These are phyloP conservation scores for Ernsta delagoae DNA, from an alignment of 2,888 invertebrate genomes.

Conservation along the genomic window DNA sequence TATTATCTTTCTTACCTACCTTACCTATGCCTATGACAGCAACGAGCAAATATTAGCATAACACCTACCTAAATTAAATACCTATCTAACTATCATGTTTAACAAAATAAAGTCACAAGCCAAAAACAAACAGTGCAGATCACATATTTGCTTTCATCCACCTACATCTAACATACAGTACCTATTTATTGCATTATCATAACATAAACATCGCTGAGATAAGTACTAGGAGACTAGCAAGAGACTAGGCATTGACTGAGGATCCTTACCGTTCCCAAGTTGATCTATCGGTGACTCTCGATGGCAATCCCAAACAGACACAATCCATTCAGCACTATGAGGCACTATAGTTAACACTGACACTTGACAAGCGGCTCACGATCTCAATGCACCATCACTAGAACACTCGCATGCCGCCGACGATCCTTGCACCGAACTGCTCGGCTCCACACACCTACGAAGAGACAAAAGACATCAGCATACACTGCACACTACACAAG, in stretches of 20 bases:
- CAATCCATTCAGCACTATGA: slow-evolving; percentile 80
- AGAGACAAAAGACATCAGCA: slow-evolving; percentile 71
- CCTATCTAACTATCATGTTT: slow-evolving; percentile 21
- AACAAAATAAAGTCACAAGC: slow-evolving; percentile 44
- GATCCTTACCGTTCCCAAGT: slow-evolving; percentile 79
- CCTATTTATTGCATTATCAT: slow-evolving; percentile 35
- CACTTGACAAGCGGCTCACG: slow-evolving; percentile 72
- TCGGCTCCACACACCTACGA: slow-evolving; percentile 68
- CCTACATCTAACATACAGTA: slow-evolving; percentile 20
- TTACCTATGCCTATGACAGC: slow-evolving; percentile 6
- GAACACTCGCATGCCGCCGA: slow-evolving; percentile 72
- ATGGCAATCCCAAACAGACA: slow-evolving; percentile 80
- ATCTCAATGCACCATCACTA: slow-evolving; percentile 79
- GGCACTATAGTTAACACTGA: slow-evolving; percentile 78
- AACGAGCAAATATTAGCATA: slow-evolving; percentile 31
- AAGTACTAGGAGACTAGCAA: too few relatives aligned
- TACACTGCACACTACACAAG: slow-evolving; percentile 61
- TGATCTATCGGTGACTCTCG: slow-evolving; percentile 77
- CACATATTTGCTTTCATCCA: slow-evolving; percentile 38
- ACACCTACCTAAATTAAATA: slow-evolving; percentile 5
- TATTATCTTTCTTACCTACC: neutral
- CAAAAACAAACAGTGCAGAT: slow-evolving; percentile 39
- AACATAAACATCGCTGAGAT: slow-evolving; percentile 30
- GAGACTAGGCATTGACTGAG: neutral
- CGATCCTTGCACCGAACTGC: slow-evolving; percentile 57